Conservation (phyloP, 2,113 vertebrate species). For the Crotophaga sulcirostris region DNA sequence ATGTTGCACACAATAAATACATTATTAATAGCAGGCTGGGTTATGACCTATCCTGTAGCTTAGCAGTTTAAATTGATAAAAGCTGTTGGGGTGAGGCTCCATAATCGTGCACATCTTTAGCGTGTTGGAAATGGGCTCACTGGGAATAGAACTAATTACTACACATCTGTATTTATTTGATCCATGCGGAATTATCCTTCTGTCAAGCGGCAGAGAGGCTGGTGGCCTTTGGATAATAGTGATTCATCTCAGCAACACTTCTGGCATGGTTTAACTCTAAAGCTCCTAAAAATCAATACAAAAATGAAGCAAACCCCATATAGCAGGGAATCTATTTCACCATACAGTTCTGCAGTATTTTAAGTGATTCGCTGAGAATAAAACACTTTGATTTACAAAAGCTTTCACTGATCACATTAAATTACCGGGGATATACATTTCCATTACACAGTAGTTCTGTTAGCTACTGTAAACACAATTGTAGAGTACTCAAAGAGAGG, state of each 20-base stretch:
- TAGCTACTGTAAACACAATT: neutral
- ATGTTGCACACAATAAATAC: constrained; percentile 85
- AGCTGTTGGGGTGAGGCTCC: constrained; percentile 91
- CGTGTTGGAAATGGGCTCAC: constrained; percentile 91
- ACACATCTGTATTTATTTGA: constrained; percentile 99
- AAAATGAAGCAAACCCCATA: constrained; percentile 72
- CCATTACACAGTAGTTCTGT: neutral
- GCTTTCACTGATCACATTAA: constrained; percentile 25
- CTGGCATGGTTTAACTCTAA: constrained; percentile 90
- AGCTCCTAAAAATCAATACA: constrained; percentile 89
- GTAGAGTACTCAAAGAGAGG: neutral
- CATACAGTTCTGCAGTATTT: constrained; percentile 3
- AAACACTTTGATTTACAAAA: constrained; percentile 53
- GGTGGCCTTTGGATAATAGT: constrained; percentile 89
- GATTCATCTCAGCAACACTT: constrained; percentile 95
- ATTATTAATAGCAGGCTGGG: constrained; percentile 94
- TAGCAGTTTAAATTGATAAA: constrained; percentile 98
- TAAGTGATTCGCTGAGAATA: constrained; percentile 29
- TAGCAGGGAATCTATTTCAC: constrained; percentile 27
- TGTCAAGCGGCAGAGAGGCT: constrained; percentile 94
- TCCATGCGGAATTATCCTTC: constrained; percentile 98
- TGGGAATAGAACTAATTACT: constrained; percentile 99
- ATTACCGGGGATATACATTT: constrained; percentile 11
- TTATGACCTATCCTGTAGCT: constrained; percentile 95
- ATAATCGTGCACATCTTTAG: constrained; percentile 96